A percentile compares a stretch with the other conserved stretches of the same genome.
These are phyloP conservation scores for Coregonus ussuriensis DNA, from an alignment of 2,797 vertebrate species.

Conservation along the genomic window DNA sequence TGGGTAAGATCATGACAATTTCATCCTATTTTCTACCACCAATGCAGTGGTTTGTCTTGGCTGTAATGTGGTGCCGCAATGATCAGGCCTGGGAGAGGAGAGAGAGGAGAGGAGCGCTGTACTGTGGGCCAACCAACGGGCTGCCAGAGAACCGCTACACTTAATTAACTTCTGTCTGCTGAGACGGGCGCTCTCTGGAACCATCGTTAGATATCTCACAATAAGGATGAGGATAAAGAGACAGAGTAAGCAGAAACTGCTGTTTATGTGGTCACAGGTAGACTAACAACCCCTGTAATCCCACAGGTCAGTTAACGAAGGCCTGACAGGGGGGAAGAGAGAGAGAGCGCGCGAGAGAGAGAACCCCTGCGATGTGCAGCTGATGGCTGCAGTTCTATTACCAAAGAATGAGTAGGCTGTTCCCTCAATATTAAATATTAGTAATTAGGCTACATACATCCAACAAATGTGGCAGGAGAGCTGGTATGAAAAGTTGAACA, in stretches of 20 bases:
- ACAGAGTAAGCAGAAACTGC: neutral
- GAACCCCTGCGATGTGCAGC: too few species aligned
- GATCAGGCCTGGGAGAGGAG: slow-evolving; percentile 34
- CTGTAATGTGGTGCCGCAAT: slow-evolving; percentile 24
- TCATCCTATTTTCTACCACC: neutral
- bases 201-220: neutral
- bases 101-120: slow-evolving; percentile 10
- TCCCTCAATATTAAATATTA: neutral
- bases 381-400: neutral
- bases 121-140: slow-evolving; percentile 21
- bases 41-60: slow-evolving; percentile 13
- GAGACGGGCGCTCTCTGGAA: slow-evolving; percentile 46
- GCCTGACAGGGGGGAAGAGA: neutral
- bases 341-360: neutral
- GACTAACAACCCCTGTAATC: neutral
- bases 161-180: slow-evolving; percentile 55
- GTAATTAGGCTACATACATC: neutral
- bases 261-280: neutral
- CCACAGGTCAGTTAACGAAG: neutral
- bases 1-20: neutral
- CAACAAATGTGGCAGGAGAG: neutral
- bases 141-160: slow-evolving; percentile 49
- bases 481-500: neutral
- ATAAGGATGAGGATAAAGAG: too few species aligned
- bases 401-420: neutral